phyloP scores from a whole-genome alignment of 2,797 vertebrate genomes.

The Mergus octosetaceus region DNA sequence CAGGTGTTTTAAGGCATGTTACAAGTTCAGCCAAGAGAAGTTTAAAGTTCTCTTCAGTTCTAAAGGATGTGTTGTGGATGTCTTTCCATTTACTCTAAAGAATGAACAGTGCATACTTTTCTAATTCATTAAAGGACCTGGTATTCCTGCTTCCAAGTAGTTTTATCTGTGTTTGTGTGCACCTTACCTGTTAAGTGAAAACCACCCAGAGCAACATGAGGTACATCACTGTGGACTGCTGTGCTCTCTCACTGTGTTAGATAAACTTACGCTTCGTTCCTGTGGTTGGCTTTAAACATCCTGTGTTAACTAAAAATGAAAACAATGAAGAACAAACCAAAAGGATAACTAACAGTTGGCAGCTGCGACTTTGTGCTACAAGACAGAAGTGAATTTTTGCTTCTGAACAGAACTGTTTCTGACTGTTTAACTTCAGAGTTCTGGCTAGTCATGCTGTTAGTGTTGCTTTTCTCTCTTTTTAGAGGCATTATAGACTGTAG shows the following conservation, averaged over 20 bases:
- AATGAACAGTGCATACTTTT: background rate
- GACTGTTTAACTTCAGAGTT: background rate
- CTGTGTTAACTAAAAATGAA: background rate
- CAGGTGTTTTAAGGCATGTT: background rate
- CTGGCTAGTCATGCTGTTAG: background rate
- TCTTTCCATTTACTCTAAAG: background rate
- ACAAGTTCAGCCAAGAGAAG: background rate
- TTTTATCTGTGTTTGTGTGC: background rate
- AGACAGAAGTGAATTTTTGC: background rate
- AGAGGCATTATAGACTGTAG: background rate
- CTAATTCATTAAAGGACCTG: background rate
- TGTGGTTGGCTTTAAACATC: background rate
- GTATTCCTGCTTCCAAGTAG: background rate
- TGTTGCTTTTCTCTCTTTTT: background rate
- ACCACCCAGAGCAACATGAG: accelerated
- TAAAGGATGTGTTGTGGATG: background rate
- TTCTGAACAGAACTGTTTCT: background rate
- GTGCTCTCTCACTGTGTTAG: background rate
- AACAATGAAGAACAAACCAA: background rate
- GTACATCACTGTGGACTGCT: background rate
- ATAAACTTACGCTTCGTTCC: background rate
- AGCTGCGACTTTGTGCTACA: background rate
- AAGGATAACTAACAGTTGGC: background rate
- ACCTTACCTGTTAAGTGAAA: background rate
- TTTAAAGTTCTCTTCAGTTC: background rate